Evolutionary conservation across 2,113 vertebrate species (phyloP).

Genomic region (Actenoides hombroni): DNA sequence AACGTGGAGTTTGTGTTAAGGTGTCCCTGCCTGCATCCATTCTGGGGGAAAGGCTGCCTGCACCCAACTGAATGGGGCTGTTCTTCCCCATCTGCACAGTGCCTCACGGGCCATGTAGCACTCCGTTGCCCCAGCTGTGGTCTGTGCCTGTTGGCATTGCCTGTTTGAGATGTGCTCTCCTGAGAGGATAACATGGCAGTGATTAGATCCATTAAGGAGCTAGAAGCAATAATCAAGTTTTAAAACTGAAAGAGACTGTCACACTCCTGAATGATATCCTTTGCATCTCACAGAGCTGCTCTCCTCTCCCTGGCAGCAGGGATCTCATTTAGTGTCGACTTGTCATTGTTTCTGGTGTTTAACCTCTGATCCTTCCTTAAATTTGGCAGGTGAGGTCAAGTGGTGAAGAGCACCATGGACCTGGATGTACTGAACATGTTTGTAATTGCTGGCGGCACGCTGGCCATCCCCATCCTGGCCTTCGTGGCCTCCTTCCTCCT

Average conservation of each 20-base stretch:
- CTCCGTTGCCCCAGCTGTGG: accelerated
- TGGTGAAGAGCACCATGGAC: conserved; percentile 76
- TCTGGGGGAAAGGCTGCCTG: not conserved
- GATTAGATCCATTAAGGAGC: not conserved
- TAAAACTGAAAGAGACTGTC: not conserved
- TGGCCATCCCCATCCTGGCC: conserved; percentile 86
- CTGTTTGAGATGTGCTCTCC: not conserved
- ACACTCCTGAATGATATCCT: not conserved
- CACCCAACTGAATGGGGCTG: accelerated
- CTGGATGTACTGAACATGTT: conserved; percentile 88
- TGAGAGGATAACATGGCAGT: not conserved
- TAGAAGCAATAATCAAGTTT: not conserved
- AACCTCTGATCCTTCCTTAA: not conserved
- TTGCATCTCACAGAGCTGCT: not conserved
- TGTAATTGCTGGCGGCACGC: conserved; percentile 80
- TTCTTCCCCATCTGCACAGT: not conserved
- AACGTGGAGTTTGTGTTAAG: not conserved
- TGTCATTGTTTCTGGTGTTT: not conserved
- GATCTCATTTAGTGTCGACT: not conserved
- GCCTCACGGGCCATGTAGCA: not conserved
- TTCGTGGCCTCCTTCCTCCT: conserved; percentile 84
- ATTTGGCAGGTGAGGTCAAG: conserved; percentile 12
- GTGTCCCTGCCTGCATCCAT: not conserved
- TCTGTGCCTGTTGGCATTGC: not conserved
- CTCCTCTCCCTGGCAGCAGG: not conserved